Conservation (phyloP, 2,888 invertebrate species). For the Piscicola geometra region DNA sequence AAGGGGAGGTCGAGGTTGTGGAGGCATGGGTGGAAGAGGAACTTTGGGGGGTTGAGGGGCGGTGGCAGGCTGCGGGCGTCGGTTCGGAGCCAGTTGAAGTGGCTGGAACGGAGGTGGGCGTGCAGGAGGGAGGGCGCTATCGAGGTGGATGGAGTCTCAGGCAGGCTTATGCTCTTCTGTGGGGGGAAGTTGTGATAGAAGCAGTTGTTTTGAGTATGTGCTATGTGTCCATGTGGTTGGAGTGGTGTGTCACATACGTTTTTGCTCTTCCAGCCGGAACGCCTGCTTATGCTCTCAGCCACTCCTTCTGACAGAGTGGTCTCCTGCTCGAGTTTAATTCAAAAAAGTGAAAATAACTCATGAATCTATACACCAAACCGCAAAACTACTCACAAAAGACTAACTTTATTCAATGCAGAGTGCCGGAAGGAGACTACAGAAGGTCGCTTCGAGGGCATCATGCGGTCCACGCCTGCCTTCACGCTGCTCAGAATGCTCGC, state of each 20-base stretch:
- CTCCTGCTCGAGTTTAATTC: no score
- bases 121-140: neutral
- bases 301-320: slow-evolving; percentile 34
- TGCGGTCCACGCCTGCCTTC: neutral
- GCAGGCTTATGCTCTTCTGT: slow-evolving; percentile 31
- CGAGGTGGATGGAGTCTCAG: slow-evolving; percentile 32
- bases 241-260: slow-evolving; percentile 2
- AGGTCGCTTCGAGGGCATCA: neutral
- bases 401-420: neutral
- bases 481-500: neutral
- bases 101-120: slow-evolving; percentile 37
- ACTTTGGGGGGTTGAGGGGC: slow-evolving; percentile 11
- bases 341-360: no score
- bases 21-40: slow-evolving; percentile 36
- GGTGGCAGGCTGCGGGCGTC: slow-evolving; percentile 15
- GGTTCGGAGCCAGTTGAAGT: slow-evolving; percentile 38
- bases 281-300: slow-evolving; percentile 11
- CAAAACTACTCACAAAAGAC: no score
- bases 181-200: no score
- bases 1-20: slow-evolving; percentile 40
- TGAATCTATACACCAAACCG: no score
- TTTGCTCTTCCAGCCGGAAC: slow-evolving; percentile 22
- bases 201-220: no score
- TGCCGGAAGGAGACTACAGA: neutral
- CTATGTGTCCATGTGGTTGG: neutral